A percentile compares a stretch with the other conserved stretches of the same genome.
Conservation (phyloP, 2,113 vertebrate species). For the Neomonachus schauinslandi region DNA sequence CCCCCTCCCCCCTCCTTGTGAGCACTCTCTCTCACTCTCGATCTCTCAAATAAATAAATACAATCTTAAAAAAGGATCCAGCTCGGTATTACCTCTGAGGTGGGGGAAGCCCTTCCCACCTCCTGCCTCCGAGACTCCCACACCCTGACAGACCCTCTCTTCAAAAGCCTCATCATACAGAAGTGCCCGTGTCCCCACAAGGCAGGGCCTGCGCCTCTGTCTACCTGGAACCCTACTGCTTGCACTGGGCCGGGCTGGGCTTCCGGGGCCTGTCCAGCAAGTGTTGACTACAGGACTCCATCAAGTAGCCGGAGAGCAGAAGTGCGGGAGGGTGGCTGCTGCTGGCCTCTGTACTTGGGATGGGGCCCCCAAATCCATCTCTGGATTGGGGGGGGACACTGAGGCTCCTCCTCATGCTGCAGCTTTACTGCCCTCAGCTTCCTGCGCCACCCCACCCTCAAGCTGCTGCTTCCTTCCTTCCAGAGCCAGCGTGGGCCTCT, state of each 20-base stretch:
- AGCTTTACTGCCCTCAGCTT: background rate
- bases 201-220: background rate
- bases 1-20: too few species aligned
- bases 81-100: background rate
- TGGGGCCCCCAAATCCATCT: background rate
- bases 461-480: background rate
- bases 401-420: background rate
- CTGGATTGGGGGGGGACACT: background rate
- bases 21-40: too few species aligned
- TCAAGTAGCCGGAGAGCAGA: background rate
- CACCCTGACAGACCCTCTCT: background rate
- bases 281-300: background rate
- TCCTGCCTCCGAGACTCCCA: background rate
- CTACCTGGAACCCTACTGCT: background rate
- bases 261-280: background rate
- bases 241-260: background rate
- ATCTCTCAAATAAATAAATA: too few species aligned
- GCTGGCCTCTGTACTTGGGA: background rate
- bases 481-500: background rate
- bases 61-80: too few species aligned
- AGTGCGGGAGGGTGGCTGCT: background rate
- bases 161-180: background rate
- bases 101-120: background rate
- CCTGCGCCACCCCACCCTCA: background rate
- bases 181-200: background rate